Conservation (phyloP, 2,113 vertebrate species). For the Heterotilapia buettikoferi region DNA sequence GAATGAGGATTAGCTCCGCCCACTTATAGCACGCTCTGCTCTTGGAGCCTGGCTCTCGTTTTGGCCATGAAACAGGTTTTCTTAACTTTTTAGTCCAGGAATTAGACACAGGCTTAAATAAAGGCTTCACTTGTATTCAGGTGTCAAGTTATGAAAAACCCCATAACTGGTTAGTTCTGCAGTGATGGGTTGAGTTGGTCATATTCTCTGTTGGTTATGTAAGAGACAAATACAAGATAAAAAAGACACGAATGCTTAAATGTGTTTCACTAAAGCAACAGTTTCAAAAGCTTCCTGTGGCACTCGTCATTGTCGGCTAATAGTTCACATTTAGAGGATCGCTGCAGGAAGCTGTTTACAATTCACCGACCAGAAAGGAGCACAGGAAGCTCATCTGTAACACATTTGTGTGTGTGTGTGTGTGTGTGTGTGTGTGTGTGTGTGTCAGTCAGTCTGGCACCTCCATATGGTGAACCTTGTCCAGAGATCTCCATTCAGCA, state of each 20-base stretch:
- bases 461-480: background rate
- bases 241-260: background rate
- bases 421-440: background rate
- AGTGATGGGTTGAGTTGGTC: background rate
- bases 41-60: background rate
- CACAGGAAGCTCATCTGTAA: background rate
- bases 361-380: background rate
- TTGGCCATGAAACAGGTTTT: background rate
- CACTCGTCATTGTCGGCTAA: background rate
- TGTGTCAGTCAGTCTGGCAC: background rate
- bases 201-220: too few species aligned
- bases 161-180: background rate
- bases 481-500: background rate
- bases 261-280: background rate
- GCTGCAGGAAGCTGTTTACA: background rate
- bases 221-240: background rate
- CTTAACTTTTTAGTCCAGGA: background rate
- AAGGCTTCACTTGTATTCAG: background rate
- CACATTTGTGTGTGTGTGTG: background rate
- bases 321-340: background rate
- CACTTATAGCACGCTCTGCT: background rate
- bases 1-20: background rate
- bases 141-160: background rate
- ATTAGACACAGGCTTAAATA: background rate
- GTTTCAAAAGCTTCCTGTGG: background rate